phyloP scores from a whole-genome alignment of 1,140 invertebrate genomes.

The Choristoneura fumiferana region DNA sequence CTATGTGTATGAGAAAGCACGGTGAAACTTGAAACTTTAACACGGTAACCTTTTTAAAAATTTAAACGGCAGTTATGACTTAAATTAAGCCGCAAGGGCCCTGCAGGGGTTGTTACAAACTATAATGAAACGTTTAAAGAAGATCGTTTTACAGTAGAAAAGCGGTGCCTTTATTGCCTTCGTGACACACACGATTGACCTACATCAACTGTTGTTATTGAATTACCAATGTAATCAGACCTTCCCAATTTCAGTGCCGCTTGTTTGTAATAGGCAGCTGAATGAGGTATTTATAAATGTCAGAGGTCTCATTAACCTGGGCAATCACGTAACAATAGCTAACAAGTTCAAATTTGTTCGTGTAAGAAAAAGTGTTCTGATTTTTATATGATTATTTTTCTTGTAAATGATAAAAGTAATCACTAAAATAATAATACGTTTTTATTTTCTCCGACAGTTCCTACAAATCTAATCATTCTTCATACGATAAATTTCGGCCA shows the following conservation, averaged over 20 bases:
- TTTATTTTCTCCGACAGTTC: too few relatives aligned
- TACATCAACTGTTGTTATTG: conserved; percentile 44
- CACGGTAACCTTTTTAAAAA: too few relatives aligned
- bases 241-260: conserved; percentile 14
- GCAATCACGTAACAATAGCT: conserved; percentile 5
- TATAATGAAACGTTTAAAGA: conserved; percentile 48
- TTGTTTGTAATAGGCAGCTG: background rate
- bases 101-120: conserved; percentile 29
- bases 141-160: conserved; percentile 56
- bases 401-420: too few relatives aligned
- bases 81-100: too few relatives aligned
- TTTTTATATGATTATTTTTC: too few relatives aligned
- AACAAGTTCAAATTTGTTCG: background rate
- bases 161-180: conserved; percentile 43
- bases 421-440: too few relatives aligned
- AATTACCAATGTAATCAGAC: conserved; percentile 30
- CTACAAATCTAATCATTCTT: too few relatives aligned
- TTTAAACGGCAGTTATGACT: too few relatives aligned
- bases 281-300: conserved; percentile 6
- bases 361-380: background rate
- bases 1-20: too few relatives aligned
- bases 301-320: background rate
- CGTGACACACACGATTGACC: conserved; percentile 52
- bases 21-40: too few relatives aligned
- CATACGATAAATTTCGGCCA: too few relatives aligned